Conservation (phyloP, 2,888 invertebrate genomes). For the Ganaspis brasiliensis region DNA sequence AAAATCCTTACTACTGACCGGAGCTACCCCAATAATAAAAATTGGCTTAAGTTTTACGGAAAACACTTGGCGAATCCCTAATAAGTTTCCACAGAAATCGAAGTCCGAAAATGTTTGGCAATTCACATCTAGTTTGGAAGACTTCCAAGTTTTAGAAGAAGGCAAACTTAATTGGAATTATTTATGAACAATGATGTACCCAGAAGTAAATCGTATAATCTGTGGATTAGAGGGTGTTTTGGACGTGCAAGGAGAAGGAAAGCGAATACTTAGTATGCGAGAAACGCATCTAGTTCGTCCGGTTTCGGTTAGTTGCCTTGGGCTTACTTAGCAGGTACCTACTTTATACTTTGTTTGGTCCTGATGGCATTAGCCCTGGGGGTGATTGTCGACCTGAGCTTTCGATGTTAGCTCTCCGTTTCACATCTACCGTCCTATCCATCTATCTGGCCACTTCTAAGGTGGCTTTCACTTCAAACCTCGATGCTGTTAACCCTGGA, state of each 20-base stretch:
- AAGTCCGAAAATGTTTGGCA: neutral
- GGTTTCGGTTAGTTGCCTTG: conserved; percentile 73
- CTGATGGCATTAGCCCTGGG: conserved; percentile 77
- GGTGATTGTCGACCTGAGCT: conserved; percentile 74
- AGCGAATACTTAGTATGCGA: conserved; percentile 69
- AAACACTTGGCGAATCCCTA: no score
- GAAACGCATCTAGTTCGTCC: conserved; percentile 65
- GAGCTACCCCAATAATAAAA: neutral
- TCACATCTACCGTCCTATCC: conserved; percentile 60
- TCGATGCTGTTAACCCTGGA: conserved; percentile 73
- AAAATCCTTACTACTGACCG: no score
- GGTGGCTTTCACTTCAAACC: conserved; percentile 68
- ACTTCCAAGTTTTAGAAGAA: neutral
- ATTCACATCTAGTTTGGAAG: neutral
- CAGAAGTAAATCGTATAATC: conserved; percentile 18
- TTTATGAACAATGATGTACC: conserved; percentile 29
- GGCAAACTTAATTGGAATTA: conserved; percentile 28
- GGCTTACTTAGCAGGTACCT: conserved; percentile 75
- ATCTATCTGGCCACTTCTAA: conserved; percentile 61
- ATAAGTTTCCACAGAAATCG: no score
- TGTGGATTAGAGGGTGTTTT: conserved; percentile 40
- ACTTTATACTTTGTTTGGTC: conserved; percentile 78
- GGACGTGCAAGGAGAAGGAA: conserved; percentile 42
- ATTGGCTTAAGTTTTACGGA: neutral
- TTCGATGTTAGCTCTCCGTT: conserved; percentile 61